Evolutionary conservation across 2,113 vertebrate species (phyloP).

Genomic region (Hymenochirus boettgeri): DNA sequence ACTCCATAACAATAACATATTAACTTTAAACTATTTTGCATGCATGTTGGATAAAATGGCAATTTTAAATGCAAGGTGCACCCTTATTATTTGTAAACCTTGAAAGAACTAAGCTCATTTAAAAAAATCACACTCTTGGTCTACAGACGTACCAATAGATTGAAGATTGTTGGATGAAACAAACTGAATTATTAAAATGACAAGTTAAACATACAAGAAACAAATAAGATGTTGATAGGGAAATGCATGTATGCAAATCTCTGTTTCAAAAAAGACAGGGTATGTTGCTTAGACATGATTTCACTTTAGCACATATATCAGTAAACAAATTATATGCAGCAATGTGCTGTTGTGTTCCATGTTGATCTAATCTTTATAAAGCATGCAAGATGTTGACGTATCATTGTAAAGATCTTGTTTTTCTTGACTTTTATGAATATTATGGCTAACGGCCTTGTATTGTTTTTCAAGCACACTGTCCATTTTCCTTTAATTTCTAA

Average conservation of each 20-base stretch:
- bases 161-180: slow-evolving; percentile 62
- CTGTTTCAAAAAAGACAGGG: slow-evolving; percentile 68
- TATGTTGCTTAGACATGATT: slow-evolving; percentile 62
- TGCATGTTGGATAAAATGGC: slow-evolving; percentile 84
- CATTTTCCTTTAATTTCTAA: slow-evolving; percentile 50
- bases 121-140: slow-evolving; percentile 83
- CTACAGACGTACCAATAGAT: slow-evolving; percentile 86
- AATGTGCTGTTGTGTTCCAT: slow-evolving; percentile 74
- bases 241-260: slow-evolving; percentile 45
- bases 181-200: slow-evolving; percentile 62
- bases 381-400: slow-evolving; percentile 79
- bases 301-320: slow-evolving; percentile 71
- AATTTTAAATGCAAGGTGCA: slow-evolving; percentile 96
- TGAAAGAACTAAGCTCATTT: slow-evolving; percentile 76
- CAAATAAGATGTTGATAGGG: slow-evolving; percentile 35
- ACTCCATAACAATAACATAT: slow-evolving; percentile 92
- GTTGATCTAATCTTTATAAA: slow-evolving; percentile 65
- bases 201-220: slow-evolving; percentile 47
- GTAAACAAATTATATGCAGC: slow-evolving; percentile 71
- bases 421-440: slow-evolving; percentile 70
- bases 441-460: slow-evolving; percentile 74
- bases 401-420: slow-evolving; percentile 64
- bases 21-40: slow-evolving; percentile 83
- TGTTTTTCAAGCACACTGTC: slow-evolving; percentile 68
- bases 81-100: slow-evolving; percentile 92